These are phyloP conservation scores for Hycleus phaleratus DNA, from an alignment of 1,140 invertebrate genomes.

Conservation along the genomic window DNA sequence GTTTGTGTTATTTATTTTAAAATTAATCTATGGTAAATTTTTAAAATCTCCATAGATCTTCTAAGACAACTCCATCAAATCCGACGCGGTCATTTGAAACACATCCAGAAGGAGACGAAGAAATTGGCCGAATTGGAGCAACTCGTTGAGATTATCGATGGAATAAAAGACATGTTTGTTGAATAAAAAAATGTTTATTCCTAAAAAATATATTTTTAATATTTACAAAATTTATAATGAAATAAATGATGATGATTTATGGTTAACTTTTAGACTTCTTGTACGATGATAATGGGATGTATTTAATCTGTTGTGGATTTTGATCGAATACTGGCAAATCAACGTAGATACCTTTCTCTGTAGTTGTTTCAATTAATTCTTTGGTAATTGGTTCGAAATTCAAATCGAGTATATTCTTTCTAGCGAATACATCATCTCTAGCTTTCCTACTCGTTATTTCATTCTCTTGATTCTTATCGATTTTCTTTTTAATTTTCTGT, in stretches of 20 bases:
- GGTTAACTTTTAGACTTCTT: too few species aligned
- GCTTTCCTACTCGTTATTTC: constrained; percentile 12
- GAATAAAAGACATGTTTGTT: neutral
- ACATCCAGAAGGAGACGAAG: constrained; percentile 40
- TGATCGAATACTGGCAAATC: constrained; percentile 37
- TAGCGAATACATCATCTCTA: constrained; percentile 13
- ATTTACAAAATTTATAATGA: constrained; percentile 14
- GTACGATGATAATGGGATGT: constrained; percentile 28
- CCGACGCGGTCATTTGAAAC: constrained; percentile 42
- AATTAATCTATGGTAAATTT: neutral
- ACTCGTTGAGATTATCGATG: constrained; percentile 22
- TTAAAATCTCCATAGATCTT: constrained; percentile 1
- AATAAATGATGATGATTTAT: constrained; percentile 4
- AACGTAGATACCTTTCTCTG: constrained; percentile 30
- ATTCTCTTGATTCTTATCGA: neutral
- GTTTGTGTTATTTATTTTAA: too few species aligned
- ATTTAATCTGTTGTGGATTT: constrained; percentile 28
- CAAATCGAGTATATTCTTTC: constrained; percentile 7
- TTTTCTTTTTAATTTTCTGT: constrained; percentile 29
- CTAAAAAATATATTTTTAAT: constrained; percentile 2
- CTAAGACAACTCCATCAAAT: constrained; percentile 39
- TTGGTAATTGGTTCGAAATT: constrained; percentile 10
- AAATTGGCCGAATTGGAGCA: constrained; percentile 41
- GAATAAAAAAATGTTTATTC: constrained; percentile 1
- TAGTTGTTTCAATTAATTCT: constrained; percentile 1